These are phyloP conservation scores for Phalera bucephala DNA, from an alignment of 2,888 invertebrate species.

Conservation along the genomic window DNA sequence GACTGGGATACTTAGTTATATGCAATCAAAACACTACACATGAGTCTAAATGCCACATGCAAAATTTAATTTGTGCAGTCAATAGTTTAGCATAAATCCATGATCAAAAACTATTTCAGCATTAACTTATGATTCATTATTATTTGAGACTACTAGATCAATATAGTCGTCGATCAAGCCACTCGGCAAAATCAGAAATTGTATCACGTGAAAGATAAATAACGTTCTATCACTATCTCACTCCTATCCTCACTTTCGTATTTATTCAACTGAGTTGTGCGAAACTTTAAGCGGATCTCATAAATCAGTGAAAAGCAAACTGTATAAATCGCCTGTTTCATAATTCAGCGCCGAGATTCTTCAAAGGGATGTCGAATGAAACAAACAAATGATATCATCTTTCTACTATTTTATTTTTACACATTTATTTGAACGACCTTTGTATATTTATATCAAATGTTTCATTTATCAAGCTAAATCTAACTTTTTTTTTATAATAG, in stretches of 20 bases:
- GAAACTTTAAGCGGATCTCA: conserved; percentile 23
- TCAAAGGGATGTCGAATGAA: conserved; percentile 37
- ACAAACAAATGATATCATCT: conserved; percentile 27
- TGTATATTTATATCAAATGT: conserved; percentile 7
- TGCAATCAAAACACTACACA: too few relatives aligned
- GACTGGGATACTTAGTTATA: too few relatives aligned
- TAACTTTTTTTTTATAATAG: too few relatives aligned
- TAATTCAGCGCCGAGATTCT: conserved; percentile 28
- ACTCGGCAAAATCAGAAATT: conserved; percentile 6
- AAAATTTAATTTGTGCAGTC: too few relatives aligned
- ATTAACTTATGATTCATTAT: background rate
- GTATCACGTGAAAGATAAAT: conserved; percentile 10
- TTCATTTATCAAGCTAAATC: too few relatives aligned
- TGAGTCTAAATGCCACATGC: too few relatives aligned
- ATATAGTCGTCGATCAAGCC: background rate
- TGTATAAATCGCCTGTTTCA: conserved; percentile 27
- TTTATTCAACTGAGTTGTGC: conserved; percentile 29
- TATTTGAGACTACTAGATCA: background rate
- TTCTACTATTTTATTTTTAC: conserved; percentile 11
- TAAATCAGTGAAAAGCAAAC: conserved; percentile 28
- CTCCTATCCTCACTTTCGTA: conserved; percentile 18
- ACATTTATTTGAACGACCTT: conserved; percentile 9
- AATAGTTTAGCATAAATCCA: too few relatives aligned
- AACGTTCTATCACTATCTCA: conserved; percentile 13
- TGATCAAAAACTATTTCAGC: conserved; percentile 3